Conservation (phyloP, 2,113 vertebrate genomes). For the Cisticola juncidis region DNA sequence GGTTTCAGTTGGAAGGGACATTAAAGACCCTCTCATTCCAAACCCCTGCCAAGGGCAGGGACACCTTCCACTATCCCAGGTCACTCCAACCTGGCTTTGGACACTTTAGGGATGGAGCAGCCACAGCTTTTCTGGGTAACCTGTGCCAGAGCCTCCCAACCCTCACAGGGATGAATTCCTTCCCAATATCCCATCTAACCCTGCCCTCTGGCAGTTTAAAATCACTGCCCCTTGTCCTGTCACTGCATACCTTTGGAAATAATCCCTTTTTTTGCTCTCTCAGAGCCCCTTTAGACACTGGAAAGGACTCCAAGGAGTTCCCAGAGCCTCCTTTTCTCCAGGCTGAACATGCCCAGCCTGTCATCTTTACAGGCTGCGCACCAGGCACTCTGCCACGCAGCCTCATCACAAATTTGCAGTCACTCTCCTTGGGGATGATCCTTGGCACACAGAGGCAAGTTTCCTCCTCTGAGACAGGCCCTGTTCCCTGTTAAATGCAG, state of each 20-base stretch:
- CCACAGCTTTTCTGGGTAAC: neutral
- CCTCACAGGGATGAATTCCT: neutral
- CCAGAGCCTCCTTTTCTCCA: neutral
- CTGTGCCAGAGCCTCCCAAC: neutral
- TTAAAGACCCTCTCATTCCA: neutral
- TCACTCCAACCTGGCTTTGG: neutral
- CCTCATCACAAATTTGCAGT: neutral
- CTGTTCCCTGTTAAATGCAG: neutral
- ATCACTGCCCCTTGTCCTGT: neutral
- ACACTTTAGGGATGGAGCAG: neutral
- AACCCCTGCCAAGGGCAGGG: too few relatives aligned
- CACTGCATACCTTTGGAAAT: neutral
- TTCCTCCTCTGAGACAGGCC: neutral
- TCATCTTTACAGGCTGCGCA: neutral
- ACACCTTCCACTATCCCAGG: neutral
- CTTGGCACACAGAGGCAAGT: rapidly evolving
- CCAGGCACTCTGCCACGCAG: neutral
- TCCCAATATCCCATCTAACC: neutral
- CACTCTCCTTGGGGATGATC: neutral
- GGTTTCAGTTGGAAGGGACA: neutral
- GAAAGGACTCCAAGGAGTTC: neutral
- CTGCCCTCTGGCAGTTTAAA: neutral
- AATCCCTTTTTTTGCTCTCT: neutral
- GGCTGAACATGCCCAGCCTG: neutral
- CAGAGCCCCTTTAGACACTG: neutral